These are phyloP conservation scores for Heliconius ethilla DNA, from an alignment of 2,888 invertebrate genomes.

Conservation along the genomic window DNA sequence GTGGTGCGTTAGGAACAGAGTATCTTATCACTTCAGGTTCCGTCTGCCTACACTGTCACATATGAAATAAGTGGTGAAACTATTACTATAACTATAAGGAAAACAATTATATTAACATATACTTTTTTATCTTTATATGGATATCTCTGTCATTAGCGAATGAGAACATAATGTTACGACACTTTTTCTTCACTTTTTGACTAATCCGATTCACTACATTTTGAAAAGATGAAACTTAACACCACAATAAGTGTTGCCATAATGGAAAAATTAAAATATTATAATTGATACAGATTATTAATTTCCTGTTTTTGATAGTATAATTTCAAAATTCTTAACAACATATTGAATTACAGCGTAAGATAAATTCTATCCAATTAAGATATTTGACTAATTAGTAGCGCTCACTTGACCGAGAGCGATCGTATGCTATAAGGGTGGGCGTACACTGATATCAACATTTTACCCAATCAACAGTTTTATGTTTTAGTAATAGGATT, in stretches of 20 bases:
- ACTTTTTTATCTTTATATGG: too few species aligned
- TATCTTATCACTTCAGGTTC: not conserved
- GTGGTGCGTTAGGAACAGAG: not conserved
- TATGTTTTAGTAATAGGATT: too few species aligned
- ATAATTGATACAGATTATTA: too few species aligned
- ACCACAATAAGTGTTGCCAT: too few species aligned
- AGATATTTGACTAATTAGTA: constrained; percentile 64
- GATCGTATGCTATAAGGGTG: constrained; percentile 47
- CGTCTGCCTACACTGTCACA: not conserved
- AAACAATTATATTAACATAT: too few species aligned
- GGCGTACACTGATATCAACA: constrained; percentile 33
- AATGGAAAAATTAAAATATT: too few species aligned
- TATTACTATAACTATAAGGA: not conserved
- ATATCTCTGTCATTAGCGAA: too few species aligned
- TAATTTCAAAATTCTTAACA: not conserved
- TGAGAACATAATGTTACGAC: too few species aligned
- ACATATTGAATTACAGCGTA: constrained; percentile 22
- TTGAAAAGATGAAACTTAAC: too few species aligned
- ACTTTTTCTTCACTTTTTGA: too few species aligned
- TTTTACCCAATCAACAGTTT: not conserved
- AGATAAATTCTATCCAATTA: constrained; percentile 56
- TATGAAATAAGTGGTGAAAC: not conserved
- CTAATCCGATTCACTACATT: too few species aligned
- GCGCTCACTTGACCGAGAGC: constrained; percentile 60
- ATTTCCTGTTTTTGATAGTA: too few species aligned